These are phyloP conservation scores for Podarcis cretensis DNA, from an alignment of 2,113 vertebrate species.

Conservation along the genomic window DNA sequence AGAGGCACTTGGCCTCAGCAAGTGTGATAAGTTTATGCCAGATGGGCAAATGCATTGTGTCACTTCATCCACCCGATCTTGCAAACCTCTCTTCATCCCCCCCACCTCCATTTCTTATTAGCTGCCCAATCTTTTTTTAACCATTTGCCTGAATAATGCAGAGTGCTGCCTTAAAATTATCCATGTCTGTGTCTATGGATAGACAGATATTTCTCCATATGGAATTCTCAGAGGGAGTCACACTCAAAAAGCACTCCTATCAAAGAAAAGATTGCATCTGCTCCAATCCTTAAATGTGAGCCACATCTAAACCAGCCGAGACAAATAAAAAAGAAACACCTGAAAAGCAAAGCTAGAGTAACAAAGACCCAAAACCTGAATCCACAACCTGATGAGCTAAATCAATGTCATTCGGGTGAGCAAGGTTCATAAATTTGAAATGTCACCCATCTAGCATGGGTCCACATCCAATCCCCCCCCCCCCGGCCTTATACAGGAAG, in stretches of 20 bases:
- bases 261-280: not conserved
- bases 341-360: not conserved
- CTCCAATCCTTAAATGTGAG: not conserved
- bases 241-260: not conserved
- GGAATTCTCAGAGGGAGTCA: not conserved
- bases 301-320: not conserved
- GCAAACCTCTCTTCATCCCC: not conserved
- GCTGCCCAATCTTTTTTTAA: not conserved
- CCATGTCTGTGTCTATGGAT: not conserved
- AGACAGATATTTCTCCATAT: not conserved
- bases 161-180: not conserved
- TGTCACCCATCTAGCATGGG: not conserved
- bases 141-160: too few species aligned
- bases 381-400: not conserved
- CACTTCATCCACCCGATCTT: not conserved
- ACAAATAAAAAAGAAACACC: not conserved
- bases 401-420: conserved; percentile 6
- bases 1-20: not conserved
- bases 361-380: too few species aligned
- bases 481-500: conserved; percentile 11
- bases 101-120: not conserved
- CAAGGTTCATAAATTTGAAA: conserved; percentile 24
- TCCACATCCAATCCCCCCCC: conserved; percentile 19
- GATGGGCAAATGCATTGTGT: too few species aligned
- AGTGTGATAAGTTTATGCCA: not conserved